Evolutionary conservation across 1,140 invertebrate genomes (phyloP).

Genomic region (Drosophila funebris): DNA sequence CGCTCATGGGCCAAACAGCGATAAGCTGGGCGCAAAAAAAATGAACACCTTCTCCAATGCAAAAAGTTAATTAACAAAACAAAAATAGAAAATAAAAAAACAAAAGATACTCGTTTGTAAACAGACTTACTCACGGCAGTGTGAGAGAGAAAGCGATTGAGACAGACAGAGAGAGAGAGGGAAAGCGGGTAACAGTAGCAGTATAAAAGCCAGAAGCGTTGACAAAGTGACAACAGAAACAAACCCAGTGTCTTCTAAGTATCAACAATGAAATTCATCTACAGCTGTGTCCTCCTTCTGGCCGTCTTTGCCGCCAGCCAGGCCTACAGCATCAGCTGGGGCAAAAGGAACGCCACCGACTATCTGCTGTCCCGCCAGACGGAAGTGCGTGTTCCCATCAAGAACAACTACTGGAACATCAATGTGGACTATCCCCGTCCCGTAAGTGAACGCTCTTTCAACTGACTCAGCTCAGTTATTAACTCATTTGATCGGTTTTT

Average conservation of each 20-base stretch:
- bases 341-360: conserved; percentile 39
- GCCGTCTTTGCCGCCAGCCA: conserved; percentile 56
- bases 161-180: too few species aligned
- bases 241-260: conserved; percentile 13
- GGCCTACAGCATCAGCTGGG: conserved; percentile 65
- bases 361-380: conserved; percentile 52
- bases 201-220: conserved; percentile 43
- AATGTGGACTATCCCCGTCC: conserved; percentile 55
- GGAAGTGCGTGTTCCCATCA: conserved; percentile 53
- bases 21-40: conserved; percentile 20
- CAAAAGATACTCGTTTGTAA: conserved; percentile 23
- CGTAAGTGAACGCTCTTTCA: conserved; percentile 50
- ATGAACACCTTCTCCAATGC: conserved; percentile 7
- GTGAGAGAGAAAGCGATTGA: background rate
- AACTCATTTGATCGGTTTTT: background rate
- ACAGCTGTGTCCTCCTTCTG: conserved; percentile 53
- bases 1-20: conserved; percentile 2
- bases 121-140: conserved; percentile 34
- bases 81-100: conserved; percentile 3
- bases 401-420: conserved; percentile 64
- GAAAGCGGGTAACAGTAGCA: background rate
- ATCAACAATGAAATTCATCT: conserved; percentile 55
- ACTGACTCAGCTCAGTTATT: background rate
- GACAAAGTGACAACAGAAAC: background rate
- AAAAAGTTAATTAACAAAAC: conserved; percentile 38